Evolutionary conservation across 1,140 invertebrate species (phyloP).

Genomic region (Phymorhynchus buccinoides): DNA sequence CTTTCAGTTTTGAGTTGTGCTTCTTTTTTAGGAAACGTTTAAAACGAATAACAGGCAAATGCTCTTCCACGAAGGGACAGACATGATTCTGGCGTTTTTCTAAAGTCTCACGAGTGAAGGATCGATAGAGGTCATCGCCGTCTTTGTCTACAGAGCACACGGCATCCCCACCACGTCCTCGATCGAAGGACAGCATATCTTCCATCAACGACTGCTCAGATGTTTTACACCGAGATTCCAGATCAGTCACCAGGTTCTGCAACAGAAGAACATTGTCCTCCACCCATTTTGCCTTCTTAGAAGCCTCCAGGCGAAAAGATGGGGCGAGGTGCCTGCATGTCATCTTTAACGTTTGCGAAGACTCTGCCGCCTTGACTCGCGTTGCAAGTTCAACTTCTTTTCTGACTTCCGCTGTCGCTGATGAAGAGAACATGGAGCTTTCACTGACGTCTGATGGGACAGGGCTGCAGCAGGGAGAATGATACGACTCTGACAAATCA

Average conservation of each 20-base stretch:
- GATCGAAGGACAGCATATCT: not conserved
- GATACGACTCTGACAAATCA: constrained; percentile 22
- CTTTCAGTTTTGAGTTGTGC: constrained; percentile 39
- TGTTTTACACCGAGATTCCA: not conserved
- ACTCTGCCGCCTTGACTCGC: not conserved
- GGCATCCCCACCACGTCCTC: not conserved
- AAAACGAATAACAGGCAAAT: constrained; percentile 37
- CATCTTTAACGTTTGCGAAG: not conserved
- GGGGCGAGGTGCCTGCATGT: not conserved
- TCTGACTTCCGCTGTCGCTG: constrained; percentile 40
- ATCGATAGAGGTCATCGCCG: constrained; percentile 36
- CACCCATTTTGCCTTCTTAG: not conserved
- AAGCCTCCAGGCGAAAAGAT: not conserved
- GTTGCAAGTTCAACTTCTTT: not conserved
- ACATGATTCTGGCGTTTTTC: constrained; percentile 45
- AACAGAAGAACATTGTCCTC: constrained; percentile 4
- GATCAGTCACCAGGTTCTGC: not conserved
- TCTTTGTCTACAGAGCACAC: not conserved
- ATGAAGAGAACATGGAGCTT: constrained; percentile 35
- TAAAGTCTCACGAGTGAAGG: constrained; percentile 39
- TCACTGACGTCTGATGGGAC: constrained; percentile 42
- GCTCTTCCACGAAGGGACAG: constrained; percentile 40
- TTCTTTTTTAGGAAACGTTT: constrained; percentile 45
- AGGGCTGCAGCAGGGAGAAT: constrained; percentile 33
- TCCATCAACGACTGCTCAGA: not conserved